Base-by-base conservation (phyloP, 2,797 vertebrate species). In the Gadopsis bispinosus region DNA sequence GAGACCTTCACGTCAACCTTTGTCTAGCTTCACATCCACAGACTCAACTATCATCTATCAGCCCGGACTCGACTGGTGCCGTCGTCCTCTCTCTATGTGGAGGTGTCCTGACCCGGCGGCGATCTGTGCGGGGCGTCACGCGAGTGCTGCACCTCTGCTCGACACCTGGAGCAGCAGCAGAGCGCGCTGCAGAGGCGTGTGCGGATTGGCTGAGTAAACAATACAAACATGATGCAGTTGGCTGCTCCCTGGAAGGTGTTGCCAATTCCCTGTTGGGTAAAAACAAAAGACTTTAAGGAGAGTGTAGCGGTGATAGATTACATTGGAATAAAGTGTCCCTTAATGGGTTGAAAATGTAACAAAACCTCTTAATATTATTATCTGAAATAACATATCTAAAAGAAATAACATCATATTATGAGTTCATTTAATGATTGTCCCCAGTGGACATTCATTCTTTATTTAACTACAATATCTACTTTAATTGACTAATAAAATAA, bases 201-300 rank as follows among this genome's bases (percentile, higher is more conserved):
- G 1, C 98, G 95, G 51, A 99, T 90, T 0, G 93, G 95, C 0
- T 86, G 93, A 0, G 98, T 99, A 35, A 96, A 96, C 51, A 99
- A 87, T 1, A 97, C 96, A 4, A 99, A 99, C 96, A 97, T 95
- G 86, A 99, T 95, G 87, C 98, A 98, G 94, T 99, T 99, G 81
- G 98, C 98, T 0, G 97, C 98, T 83, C 98, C 98, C 88, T 99
- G 98, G 59, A 96, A 97, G 0, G 97, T 99, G 95, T 99, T 99
- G 8, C 98, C 98, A 0, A 99, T 93, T 0, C 98, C 98, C 98
- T 98, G 95, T 77, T 7, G 77, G 69, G 55, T 50, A 8, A 69
- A 56, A 83, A 69, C 0, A 56, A 47, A 74, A 66, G 26, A 3
- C 0, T 9, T 63, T 56, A 7, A 61, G 31, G 1, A 7, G 16